Evolutionary conservation across 2,797 vertebrate genomes (phyloP).

Genomic region (Tachyglossus aculeatus): DNA sequence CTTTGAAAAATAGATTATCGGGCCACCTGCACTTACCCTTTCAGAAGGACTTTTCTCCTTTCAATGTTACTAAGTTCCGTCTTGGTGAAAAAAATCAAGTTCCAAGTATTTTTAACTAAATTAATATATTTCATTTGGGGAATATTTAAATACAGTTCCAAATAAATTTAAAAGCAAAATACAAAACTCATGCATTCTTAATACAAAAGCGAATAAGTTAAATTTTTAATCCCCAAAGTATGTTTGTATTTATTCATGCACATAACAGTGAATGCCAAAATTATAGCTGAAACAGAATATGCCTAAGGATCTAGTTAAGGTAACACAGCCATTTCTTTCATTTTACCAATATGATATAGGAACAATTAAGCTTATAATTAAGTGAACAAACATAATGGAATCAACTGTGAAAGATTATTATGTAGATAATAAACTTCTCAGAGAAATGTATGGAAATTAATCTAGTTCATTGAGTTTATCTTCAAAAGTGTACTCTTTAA

Average conservation of each 20-base stretch:
- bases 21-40: too few species aligned
- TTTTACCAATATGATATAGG: constrained; percentile 2
- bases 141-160: too few species aligned
- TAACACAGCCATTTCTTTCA: constrained; percentile 20
- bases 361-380: constrained; percentile 31
- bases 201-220: background rate
- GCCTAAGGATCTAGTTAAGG: constrained; percentile 42
- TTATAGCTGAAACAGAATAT: background rate
- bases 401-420: background rate
- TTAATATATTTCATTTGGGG: too few species aligned
- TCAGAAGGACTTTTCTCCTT: background rate
- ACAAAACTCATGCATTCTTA: too few species aligned
- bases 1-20: background rate
- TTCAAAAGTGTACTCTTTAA: background rate
- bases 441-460: background rate
- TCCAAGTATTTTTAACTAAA: too few species aligned
- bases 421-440: background rate
- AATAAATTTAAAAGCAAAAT: too few species aligned
- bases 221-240: background rate
- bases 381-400: background rate
- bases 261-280: background rate
- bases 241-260: background rate
- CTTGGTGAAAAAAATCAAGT: too few species aligned
- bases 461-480: background rate
- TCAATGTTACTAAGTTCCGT: background rate